These are phyloP conservation scores for Coenonympha glycerion DNA, from an alignment of 2,888 invertebrate species.

Conservation along the genomic window DNA sequence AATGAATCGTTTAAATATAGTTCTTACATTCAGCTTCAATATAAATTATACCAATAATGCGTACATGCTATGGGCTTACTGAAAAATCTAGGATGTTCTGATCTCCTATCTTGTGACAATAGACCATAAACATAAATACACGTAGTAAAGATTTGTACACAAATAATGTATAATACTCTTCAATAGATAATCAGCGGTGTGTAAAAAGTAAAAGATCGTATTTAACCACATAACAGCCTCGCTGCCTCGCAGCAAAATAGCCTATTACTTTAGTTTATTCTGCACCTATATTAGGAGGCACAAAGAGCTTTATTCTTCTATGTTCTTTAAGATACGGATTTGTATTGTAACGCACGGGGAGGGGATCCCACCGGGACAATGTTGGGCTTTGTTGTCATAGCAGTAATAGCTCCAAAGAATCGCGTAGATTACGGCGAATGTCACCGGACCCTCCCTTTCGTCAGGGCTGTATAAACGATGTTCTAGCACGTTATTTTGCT, in stretches of 20 bases:
- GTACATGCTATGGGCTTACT: too few relatives aligned
- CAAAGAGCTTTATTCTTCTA: slow-evolving; percentile 34
- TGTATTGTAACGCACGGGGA: slow-evolving; percentile 43
- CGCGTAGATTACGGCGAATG: slow-evolving; percentile 47
- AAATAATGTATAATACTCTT: too few relatives aligned
- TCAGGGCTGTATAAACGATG: slow-evolving; percentile 35
- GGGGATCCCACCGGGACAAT: slow-evolving; percentile 42
- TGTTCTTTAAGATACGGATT: slow-evolving; percentile 41
- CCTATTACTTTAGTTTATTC: slow-evolving; percentile 29
- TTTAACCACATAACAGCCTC: slow-evolving; percentile 1
- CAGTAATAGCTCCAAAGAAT: slow-evolving; percentile 49
- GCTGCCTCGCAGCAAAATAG: slow-evolving; percentile 10
- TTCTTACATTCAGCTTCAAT: too few relatives aligned
- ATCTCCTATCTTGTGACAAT: too few relatives aligned
- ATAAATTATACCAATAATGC: too few relatives aligned
- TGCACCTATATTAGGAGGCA: slow-evolving; percentile 25
- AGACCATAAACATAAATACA: too few relatives aligned
- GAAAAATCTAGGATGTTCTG: too few relatives aligned
- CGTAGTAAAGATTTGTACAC: too few relatives aligned
- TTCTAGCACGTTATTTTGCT: background rate
- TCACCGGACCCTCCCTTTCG: slow-evolving; percentile 43
- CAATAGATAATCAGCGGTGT: too few relatives aligned
- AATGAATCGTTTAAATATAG: too few relatives aligned
- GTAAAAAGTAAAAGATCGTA: background rate
- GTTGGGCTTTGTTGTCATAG: slow-evolving; percentile 52